Conservation (phyloP, 2,888 invertebrate species). For the Periphyllus acericola region DNA sequence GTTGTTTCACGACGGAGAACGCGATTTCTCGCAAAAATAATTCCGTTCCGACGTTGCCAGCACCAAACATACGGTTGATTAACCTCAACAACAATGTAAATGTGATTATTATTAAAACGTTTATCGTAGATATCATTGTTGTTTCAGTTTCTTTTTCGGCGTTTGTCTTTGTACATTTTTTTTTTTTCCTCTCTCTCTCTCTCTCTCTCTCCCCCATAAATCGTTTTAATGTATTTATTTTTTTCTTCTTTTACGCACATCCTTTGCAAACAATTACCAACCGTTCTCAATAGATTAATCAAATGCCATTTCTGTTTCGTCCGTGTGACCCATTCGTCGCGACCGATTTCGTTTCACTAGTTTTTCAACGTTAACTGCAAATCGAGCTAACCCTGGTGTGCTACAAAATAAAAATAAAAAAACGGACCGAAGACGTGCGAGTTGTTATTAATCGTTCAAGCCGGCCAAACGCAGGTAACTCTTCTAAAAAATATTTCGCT, state of each 20-base stretch:
- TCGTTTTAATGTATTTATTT: background rate
- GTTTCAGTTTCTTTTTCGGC: background rate
- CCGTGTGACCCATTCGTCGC: background rate
- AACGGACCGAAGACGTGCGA: background rate
- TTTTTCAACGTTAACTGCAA: background rate
- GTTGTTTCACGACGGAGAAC: background rate
- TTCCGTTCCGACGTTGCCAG: slow-evolving; percentile 16
- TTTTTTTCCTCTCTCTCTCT: background rate
- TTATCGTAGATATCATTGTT: background rate
- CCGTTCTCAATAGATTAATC: too few relatives aligned
- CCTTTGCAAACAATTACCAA: background rate
- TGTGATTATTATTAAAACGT: background rate
- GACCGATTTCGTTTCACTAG: background rate
- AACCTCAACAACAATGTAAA: slow-evolving; percentile 11
- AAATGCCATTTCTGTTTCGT: background rate
- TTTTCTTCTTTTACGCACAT: background rate
- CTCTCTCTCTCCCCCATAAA: background rate
- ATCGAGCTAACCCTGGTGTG: too few relatives aligned
- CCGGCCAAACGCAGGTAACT: too few relatives aligned
- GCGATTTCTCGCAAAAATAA: background rate
- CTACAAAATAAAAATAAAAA: background rate
- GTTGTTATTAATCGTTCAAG: background rate
- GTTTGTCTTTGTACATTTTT: background rate
- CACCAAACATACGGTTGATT: slow-evolving; percentile 31
- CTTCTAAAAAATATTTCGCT: too few relatives aligned